phyloP scores from a whole-genome alignment of 2,888 invertebrate genomes.

The Oligia latruncula region DNA sequence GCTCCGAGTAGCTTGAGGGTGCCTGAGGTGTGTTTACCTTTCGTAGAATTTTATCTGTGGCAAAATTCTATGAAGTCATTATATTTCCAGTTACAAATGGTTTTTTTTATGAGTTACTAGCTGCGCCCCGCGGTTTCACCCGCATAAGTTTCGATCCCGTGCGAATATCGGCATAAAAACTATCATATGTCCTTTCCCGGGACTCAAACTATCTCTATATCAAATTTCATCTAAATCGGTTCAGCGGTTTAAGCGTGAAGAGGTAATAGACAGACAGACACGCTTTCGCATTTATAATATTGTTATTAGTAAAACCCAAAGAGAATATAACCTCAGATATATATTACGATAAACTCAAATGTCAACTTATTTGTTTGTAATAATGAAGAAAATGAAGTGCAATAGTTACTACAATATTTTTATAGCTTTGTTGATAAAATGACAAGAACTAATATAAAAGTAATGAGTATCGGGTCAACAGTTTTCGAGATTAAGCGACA shows the following conservation, averaged over 20 bases:
- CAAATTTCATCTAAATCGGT: too few relatives aligned
- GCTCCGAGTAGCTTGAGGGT: too few relatives aligned
- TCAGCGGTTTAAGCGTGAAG: too few relatives aligned
- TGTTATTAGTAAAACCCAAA: not conserved
- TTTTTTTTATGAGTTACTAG: not conserved
- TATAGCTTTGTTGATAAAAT: slow-evolving; percentile 21
- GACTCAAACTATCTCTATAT: too few relatives aligned
- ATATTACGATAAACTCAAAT: not conserved
- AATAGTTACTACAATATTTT: slow-evolving; percentile 1
- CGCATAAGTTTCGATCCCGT: too few relatives aligned
- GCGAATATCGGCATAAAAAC: too few relatives aligned
- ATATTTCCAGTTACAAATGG: not conserved
- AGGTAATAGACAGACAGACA: too few relatives aligned
- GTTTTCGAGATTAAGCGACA: slow-evolving; percentile 23
- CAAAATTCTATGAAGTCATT: not conserved
- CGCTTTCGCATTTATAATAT: too few relatives aligned
- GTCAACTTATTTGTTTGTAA: not conserved
- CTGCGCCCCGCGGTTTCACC: too few relatives aligned
- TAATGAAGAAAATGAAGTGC: slow-evolving; percentile 5
- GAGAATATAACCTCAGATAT: not conserved
- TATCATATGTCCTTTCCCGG: too few relatives aligned
- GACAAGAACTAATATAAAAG: slow-evolving; percentile 9
- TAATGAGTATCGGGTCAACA: slow-evolving; percentile 33
- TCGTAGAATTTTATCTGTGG: not conserved
- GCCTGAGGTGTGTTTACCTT: not conserved